These are phyloP conservation scores for Melanotaenia maccullochi DNA, from an alignment of 2,797 vertebrate species.

Conservation along the genomic window DNA sequence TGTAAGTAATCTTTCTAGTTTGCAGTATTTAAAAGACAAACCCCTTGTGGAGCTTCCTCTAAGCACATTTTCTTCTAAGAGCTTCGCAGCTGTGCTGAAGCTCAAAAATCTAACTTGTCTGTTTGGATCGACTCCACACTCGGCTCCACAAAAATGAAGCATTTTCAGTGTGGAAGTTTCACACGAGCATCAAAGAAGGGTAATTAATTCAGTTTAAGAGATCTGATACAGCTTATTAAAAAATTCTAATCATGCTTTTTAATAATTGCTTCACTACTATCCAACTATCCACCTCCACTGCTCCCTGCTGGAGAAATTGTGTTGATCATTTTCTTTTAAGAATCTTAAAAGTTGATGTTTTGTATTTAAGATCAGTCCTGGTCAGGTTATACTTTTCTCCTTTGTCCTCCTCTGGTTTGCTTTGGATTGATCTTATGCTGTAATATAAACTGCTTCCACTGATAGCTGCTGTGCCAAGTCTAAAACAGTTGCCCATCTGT, in stretches of 20 bases:
- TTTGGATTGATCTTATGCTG: not conserved
- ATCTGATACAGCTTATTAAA: not conserved
- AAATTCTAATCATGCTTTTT: not conserved
- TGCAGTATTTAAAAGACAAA: conserved; percentile 21
- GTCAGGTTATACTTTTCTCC: not conserved
- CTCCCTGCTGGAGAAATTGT: not conserved
- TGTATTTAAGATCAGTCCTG: not conserved
- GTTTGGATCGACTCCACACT: not conserved
- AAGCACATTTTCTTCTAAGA: conserved; percentile 13
- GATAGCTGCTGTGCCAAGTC: not conserved
- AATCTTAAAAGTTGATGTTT: not conserved
- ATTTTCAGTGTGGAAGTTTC: not conserved
- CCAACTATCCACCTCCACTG: not conserved
- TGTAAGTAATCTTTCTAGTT: conserved; percentile 11
- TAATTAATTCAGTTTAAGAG: conserved; percentile 7
- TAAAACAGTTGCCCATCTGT: not conserved
- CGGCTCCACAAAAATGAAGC: not conserved
- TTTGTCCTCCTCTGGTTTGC: not conserved
- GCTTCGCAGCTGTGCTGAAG: not conserved
- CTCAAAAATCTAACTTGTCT: not conserved
- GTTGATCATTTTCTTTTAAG: not conserved
- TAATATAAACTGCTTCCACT: not conserved
- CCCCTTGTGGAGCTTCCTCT: conserved; percentile 17
- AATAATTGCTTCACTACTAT: not conserved
- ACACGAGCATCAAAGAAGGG: conserved; percentile 3